phyloP scores from a whole-genome alignment of 1,140 invertebrate genomes.

The Nebria ingens region DNA sequence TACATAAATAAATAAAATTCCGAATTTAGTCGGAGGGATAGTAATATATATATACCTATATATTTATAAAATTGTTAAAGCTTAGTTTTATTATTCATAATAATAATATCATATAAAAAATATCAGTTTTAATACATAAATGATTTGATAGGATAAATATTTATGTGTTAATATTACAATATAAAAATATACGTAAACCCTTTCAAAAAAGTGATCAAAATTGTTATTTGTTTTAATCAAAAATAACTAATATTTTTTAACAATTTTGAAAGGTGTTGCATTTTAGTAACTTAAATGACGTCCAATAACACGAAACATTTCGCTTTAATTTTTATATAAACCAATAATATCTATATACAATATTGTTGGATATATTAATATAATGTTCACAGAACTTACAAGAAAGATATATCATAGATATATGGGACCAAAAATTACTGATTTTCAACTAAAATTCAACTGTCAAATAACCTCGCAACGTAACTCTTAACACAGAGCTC shows the following conservation, averaged over 20 bases:
- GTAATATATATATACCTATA: too few relatives aligned
- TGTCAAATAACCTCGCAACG: constrained; percentile 3
- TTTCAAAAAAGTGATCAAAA: too few relatives aligned
- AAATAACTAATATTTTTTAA: too few relatives aligned
- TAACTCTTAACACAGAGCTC: constrained; percentile 22
- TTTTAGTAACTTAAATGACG: too few relatives aligned
- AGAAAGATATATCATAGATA: constrained; percentile 90
- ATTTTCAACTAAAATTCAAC: constrained; percentile 35
- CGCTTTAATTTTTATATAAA: background rate
- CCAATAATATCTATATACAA: constrained; percentile 10
- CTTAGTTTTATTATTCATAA: background rate
- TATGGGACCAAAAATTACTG: constrained; percentile 81
- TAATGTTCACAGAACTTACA: constrained; percentile 87
- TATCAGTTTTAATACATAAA: background rate
- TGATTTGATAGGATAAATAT: background rate
- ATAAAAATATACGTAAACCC: too few relatives aligned
- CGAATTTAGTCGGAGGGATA: too few relatives aligned
- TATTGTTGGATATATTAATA: background rate
- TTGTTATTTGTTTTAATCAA: too few relatives aligned
- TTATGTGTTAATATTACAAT: too few relatives aligned
- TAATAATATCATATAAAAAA: background rate
- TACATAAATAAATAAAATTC: too few relatives aligned
- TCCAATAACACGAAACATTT: background rate
- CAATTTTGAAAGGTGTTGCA: too few relatives aligned
- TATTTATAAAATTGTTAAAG: too few relatives aligned